Base-by-base conservation (phyloP, 2,888 invertebrate genomes). In the Cataglyphis livida region DNA sequence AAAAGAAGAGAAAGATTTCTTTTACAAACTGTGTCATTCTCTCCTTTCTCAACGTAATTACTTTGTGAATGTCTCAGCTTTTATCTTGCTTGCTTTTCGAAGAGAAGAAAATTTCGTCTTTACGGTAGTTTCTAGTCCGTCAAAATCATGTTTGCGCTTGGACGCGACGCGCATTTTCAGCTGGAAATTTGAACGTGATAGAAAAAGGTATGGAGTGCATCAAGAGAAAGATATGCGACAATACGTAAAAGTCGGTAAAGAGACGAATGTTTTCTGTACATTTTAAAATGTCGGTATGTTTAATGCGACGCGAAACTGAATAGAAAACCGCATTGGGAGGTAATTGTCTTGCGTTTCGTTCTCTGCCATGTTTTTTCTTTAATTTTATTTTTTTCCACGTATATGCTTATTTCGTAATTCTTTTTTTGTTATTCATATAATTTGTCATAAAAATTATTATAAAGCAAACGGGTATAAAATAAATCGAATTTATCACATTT, bases 401-500 rank as follows among this genome's bases (percentile, higher is more conserved):
- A 32, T 32, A 54, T 48, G 44, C 6, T 15, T 73, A 28, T 54
- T 68, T 61, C 41, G 4, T 21, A 68, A 10, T 59, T 44, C 15
- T 44, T 25, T 25, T 57, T 64, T 64, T 32, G n/a, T 82, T 73
- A 48, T 48, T 48, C 7, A 57, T 76, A 83, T 81, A 81, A 88
- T 85, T 75, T 83, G 64, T 48, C 70, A 61, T 79, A 82, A 85
- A 87, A 88, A 89, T 89, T 85, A 89, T 89, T 89, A 86, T 88
- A 83, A 89, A 82, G 84, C 84, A 84, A 84, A 79, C 84, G 82
- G 66, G 75, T 65, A 66, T 84, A 61, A 79, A 76, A 74, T 82
- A 89, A 89, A 89, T 89, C 83, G 83, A 85, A 89, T 89, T 88
- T 84, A 89, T 85, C 83, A 83, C 86, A 89, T 89, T 86, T 84